phyloP scores from a whole-genome alignment of 2,888 invertebrate species.

The Ectobius pallidus region DNA sequence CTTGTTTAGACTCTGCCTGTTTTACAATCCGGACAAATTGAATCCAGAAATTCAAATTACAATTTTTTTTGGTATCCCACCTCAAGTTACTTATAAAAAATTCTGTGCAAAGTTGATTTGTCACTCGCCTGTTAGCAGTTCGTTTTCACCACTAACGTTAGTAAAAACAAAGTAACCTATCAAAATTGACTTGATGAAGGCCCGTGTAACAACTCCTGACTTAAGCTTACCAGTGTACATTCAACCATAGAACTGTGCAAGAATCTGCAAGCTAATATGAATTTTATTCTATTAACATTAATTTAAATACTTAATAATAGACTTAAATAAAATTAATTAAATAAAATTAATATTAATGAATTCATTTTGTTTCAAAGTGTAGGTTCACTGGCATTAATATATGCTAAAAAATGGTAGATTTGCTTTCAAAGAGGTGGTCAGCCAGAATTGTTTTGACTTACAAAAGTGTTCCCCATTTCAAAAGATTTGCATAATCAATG shows the following conservation, averaged over 20 bases:
- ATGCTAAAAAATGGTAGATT: too few relatives aligned
- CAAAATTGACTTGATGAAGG: neutral
- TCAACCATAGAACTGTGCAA: neutral
- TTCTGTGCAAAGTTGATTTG: neutral
- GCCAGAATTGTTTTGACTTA: too few relatives aligned
- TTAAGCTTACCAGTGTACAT: neutral
- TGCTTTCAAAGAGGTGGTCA: too few relatives aligned
- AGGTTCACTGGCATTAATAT: too few relatives aligned
- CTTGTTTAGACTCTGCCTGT: neutral
- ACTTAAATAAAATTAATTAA: too few relatives aligned
- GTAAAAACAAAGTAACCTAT: neutral
- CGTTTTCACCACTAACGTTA: neutral
- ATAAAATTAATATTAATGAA: too few relatives aligned
- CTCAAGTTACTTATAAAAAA: neutral
- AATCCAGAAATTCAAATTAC: neutral
- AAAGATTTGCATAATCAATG: too few relatives aligned
- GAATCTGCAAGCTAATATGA: neutral
- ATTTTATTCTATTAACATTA: too few relatives aligned
- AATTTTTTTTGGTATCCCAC: neutral
- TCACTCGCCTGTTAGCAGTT: neutral
- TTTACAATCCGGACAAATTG: neutral
- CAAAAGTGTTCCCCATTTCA: too few relatives aligned
- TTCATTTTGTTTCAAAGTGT: too few relatives aligned
- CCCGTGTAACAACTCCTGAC: neutral
- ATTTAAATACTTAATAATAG: too few relatives aligned